Conservation (phyloP, 2,888 invertebrate species). For the Sinelater perroti region DNA sequence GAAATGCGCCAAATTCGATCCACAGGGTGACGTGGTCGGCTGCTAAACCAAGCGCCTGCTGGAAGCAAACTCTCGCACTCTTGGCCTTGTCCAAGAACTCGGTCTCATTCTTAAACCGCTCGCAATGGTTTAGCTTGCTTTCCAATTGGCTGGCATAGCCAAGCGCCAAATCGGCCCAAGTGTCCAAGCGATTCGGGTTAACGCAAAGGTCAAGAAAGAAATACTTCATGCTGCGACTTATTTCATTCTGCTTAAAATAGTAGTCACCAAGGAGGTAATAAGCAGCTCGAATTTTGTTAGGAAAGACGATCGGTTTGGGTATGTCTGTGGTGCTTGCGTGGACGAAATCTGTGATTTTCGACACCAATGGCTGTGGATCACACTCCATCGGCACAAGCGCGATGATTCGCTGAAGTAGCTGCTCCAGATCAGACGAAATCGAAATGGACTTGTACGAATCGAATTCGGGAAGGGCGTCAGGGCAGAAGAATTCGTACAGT, state of each 20-base stretch:
- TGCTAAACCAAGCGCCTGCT: slow-evolving; percentile 79
- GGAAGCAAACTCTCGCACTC: slow-evolving; percentile 81
- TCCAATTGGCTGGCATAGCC: slow-evolving; percentile 81
- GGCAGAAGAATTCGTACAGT: slow-evolving; percentile 83
- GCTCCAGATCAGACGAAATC: slow-evolving; percentile 84
- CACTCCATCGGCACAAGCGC: slow-evolving; percentile 73
- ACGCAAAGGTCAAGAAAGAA: slow-evolving; percentile 85
- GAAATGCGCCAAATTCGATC: slow-evolving; percentile 92
- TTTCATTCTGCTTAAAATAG: slow-evolving; percentile 88
- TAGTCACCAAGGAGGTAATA: slow-evolving; percentile 94
- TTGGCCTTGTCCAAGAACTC: slow-evolving; percentile 76
- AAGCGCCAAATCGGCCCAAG: slow-evolving; percentile 92
- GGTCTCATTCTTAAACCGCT: slow-evolving; percentile 66
- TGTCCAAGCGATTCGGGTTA: slow-evolving; percentile 82
- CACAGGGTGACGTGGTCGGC: slow-evolving; percentile 79
- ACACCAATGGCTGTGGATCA: slow-evolving; percentile 70
- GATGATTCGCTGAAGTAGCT: slow-evolving; percentile 75
- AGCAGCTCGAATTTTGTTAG: slow-evolving; percentile 67
- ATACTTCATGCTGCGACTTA: slow-evolving; percentile 75
- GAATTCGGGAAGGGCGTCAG: slow-evolving; percentile 81
- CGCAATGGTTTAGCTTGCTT: slow-evolving; percentile 79
- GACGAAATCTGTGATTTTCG: slow-evolving; percentile 73
- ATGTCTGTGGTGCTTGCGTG: slow-evolving; percentile 66
- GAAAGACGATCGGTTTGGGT: slow-evolving; percentile 54
- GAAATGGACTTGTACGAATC: slow-evolving; percentile 78